phyloP scores from a whole-genome alignment of 2,113 vertebrate genomes.

The Perca fluviatilis region DNA sequence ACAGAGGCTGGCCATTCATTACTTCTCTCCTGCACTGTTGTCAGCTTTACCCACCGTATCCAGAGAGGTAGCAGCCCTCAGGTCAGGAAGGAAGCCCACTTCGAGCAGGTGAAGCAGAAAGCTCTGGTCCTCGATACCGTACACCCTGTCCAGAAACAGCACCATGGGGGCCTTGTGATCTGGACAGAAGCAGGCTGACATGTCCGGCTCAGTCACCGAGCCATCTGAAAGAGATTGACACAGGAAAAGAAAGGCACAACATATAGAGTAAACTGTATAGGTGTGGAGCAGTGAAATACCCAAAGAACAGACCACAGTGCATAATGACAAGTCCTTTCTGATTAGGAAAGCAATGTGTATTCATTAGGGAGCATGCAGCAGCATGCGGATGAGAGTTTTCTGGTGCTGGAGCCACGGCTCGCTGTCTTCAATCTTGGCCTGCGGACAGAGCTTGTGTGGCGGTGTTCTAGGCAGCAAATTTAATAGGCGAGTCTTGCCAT shows the following conservation, averaged over 20 bases:
- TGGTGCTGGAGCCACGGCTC: constrained; percentile 24
- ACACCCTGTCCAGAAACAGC: constrained; percentile 97
- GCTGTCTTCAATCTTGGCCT: constrained; percentile 48
- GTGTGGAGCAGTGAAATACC: constrained; percentile 24
- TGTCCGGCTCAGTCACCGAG: constrained; percentile 92
- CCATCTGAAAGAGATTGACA: constrained; percentile 86
- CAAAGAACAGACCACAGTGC: constrained; percentile 26
- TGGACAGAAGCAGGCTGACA: constrained; percentile 96
- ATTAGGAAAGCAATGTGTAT: constrained; percentile 58
- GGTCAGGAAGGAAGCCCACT: constrained; percentile 96
- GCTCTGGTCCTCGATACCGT: constrained; percentile 95
- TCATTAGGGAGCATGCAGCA: constrained; percentile 53
- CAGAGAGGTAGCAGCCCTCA: constrained; percentile 93
- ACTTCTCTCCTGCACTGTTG: not conserved
- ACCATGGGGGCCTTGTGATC: constrained; percentile 99
- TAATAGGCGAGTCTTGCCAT: constrained; percentile 51
- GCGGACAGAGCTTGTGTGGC: constrained; percentile 55
- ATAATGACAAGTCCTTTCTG: constrained; percentile 57
- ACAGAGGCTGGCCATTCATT: not conserved
- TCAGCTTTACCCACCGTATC: constrained; percentile 89
- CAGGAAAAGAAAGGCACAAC: constrained; percentile 5
- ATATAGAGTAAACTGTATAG: not conserved
- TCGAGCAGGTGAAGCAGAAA: constrained; percentile 96
- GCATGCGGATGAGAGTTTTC: constrained; percentile 38
- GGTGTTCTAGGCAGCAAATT: constrained; percentile 57